Conservation (phyloP, 2,113 vertebrate genomes). For the Steatornis caripensis region DNA sequence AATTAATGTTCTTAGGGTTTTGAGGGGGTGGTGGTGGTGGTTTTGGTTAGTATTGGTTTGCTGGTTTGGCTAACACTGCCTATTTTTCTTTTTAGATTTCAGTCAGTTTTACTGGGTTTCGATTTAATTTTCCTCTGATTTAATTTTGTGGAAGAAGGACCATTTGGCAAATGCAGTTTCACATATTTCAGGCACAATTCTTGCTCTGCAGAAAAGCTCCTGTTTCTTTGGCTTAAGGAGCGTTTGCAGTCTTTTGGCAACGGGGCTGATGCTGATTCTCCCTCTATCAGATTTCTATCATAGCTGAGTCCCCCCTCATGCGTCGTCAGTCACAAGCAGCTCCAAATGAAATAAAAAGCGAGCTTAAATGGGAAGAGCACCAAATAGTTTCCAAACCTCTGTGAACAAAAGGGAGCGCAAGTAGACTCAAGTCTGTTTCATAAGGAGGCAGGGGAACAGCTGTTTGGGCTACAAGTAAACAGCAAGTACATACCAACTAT, state of each 20-base stretch:
- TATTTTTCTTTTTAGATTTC: background rate
- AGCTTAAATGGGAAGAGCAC: background rate
- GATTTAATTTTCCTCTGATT: background rate
- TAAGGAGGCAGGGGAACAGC: background rate
- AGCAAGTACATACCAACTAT: slow-evolving; percentile 26
- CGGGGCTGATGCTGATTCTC: background rate
- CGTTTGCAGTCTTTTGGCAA: background rate
- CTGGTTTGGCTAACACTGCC: background rate
- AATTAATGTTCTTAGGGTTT: background rate
- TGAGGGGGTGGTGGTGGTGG: too few relatives aligned
- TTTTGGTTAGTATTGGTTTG: background rate
- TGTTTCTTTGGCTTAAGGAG: background rate
- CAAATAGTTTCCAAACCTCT: background rate
- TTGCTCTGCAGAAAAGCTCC: background rate
- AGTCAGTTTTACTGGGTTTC: background rate
- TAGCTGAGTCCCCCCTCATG: background rate
- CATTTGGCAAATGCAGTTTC: background rate
- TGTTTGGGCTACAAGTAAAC: slow-evolving; percentile 34
- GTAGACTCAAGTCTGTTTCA: background rate
- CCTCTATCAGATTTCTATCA: background rate
- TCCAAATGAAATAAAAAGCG: background rate
- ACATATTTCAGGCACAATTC: background rate
- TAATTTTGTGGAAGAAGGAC: background rate
- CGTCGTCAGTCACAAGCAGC: background rate
- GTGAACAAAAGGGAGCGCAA: background rate